Percentiles rank a stretch among this genome's conserved stretches.
Evolutionary conservation across 2,113 vertebrate species (phyloP).

Genomic region (Seriola rivoliana): DNA sequence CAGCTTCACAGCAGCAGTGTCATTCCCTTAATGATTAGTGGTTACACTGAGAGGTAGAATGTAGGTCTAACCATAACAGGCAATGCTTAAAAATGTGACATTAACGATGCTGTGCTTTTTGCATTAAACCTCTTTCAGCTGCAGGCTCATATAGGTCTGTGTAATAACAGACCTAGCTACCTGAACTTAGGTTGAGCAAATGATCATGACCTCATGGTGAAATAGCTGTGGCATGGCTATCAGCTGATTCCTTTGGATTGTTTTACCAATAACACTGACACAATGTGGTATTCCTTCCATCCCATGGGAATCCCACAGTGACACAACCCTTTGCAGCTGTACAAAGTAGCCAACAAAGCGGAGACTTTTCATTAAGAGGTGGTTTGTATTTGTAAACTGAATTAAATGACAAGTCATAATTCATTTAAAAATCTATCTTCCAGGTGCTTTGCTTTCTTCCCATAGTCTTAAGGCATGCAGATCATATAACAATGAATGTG

Average conservation of each 20-base stretch:
- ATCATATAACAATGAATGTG: neutral
- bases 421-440: neutral
- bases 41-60: neutral
- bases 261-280: neutral
- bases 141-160: too few relatives aligned
- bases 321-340: neutral
- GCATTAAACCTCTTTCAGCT: neutral
- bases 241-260: neutral
- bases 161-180: neutral
- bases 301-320: neutral
- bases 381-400: neutral
- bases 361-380: neutral
- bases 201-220: neutral
- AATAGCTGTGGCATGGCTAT: neutral
- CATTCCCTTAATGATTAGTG: constrained; percentile 17
- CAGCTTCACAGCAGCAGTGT: constrained; percentile 19
- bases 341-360: neutral
- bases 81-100: neutral
- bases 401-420: neutral
- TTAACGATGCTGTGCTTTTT: neutral
- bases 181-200: neutral
- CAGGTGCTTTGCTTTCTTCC: neutral
- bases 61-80: neutral
- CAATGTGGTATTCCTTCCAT: neutral
- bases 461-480: neutral